Base-by-base conservation (phyloP, 2,888 invertebrate genomes). In the Ormyrus thymus region DNA sequence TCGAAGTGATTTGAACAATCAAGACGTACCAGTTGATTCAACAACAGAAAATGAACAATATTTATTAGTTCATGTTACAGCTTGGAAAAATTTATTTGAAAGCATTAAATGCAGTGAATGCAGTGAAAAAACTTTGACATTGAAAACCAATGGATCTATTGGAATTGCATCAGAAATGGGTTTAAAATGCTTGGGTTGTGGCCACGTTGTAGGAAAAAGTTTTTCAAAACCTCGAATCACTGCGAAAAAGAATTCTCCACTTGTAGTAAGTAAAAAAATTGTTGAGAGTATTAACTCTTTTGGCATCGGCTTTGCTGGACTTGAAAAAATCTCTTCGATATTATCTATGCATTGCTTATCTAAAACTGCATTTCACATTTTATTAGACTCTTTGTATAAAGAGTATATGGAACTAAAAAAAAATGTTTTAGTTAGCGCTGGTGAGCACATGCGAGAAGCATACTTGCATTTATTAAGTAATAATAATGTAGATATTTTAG, bases 261-360 rank as follows among this genome's bases (percentile, higher is more conserved):
- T 56, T 56, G 1, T 5, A 11, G 56, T 56, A n/a, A 29, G 29
- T 29, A 29, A 29, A 29, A 29, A 29, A 29, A 29, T 29, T 29
- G 29, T 29, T 1, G 29, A 56, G n/a, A n/a, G n/a, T 56, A n/a
- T 56, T 1, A 56, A 56, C 5, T 8, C 56, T 7, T 11, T 56
- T 11, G 56, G 56, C 11, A 7, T 51, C n/a, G 56, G 56, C n/a
- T 56, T 56, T 56, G 56, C 56, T 56, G 56, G n/a, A 56, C n/a
- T 56, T 7, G 56, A 56, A 13, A 8, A n/a, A 13, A 11, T 56
- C 10, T 56, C 11, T 56, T 56, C 56, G 1, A n/a, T n/a, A n/a
- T n/a, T 56, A 13, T 7, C 56, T n/a, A 56, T 56, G 56, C 56
- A 56, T 10, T 56, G 56, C 13, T n/a, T 56, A 56, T 56, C 56